Percentiles rank a stretch among this genome's conserved stretches.
Conservation (phyloP, 2,797 vertebrate genomes). For the Loriculus beryllinus region DNA sequence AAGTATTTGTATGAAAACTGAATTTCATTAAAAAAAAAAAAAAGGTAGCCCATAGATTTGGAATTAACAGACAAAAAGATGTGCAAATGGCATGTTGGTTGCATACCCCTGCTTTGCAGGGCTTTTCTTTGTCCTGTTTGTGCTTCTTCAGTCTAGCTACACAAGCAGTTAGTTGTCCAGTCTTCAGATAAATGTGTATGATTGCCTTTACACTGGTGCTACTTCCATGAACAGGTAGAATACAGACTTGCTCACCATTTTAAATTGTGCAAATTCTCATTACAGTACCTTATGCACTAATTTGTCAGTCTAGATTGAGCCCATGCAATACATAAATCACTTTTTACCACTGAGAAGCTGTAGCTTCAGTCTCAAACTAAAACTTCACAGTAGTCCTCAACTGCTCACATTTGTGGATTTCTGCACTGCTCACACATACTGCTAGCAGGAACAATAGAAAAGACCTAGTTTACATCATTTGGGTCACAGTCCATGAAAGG, state of each 20-base stretch:
- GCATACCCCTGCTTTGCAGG: neutral
- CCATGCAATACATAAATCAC: neutral
- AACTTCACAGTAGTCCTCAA: neutral
- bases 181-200: fast-evolving
- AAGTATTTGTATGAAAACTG: neutral
- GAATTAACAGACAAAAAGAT: neutral
- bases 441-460: neutral
- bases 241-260: neutral
- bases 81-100: neutral
- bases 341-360: neutral
- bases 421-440: neutral
- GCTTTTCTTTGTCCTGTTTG: neutral
- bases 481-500: neutral
- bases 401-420: fast-evolving
- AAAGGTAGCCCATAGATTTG: neutral
- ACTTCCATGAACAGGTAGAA: neutral
- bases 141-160: neutral
- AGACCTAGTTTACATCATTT: neutral
- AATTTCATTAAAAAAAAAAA: neutral
- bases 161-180: neutral
- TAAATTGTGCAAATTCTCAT: neutral
- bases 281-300: neutral
- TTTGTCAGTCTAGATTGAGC: neutral
- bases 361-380: neutral
- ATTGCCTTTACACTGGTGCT: neutral